Conservation (phyloP, 2,797 vertebrate species). For the Poecilia picta region DNA sequence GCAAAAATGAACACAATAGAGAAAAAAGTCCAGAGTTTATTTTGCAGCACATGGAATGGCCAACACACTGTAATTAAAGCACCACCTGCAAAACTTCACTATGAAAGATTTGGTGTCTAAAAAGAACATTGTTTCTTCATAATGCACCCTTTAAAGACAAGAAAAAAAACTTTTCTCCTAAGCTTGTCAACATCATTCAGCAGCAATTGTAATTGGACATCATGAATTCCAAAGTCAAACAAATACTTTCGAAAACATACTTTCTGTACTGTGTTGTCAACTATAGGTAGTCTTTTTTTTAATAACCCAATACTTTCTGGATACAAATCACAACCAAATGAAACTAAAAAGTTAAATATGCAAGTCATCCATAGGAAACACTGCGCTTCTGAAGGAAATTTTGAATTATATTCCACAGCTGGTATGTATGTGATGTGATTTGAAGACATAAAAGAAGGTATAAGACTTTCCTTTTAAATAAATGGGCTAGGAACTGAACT, state of each 20-base stretch:
- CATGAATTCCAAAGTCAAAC: conserved; percentile 18
- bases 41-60: conserved; percentile 48
- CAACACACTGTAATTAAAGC: conserved; percentile 56
- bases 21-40: conserved; percentile 60
- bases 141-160: conserved; percentile 3
- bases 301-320: conserved; percentile 21
- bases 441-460: neutral
- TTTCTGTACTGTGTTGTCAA: conserved; percentile 4
- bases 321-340: conserved; percentile 23
- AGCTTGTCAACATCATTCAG: conserved; percentile 12
- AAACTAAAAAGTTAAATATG: conserved; percentile 49
- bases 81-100: conserved; percentile 42
- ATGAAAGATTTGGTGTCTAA: conserved; percentile 19
- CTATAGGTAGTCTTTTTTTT: conserved; percentile 5
- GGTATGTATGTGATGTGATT: conserved; percentile 2
- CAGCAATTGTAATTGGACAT: conserved; percentile 20
- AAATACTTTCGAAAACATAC: conserved; percentile 34
- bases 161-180: conserved; percentile 7
- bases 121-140: conserved; percentile 2
- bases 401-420: conserved; percentile 2
- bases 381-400: conserved; percentile 4
- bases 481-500: neutral
- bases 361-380: conserved; percentile 24
- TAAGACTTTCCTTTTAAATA: conserved; percentile 7
- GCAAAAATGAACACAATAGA: neutral